phyloP scores from a whole-genome alignment of 30 jellyfish, hydroid and myxozoan genomes.

The Aurelia sp. region DNA sequence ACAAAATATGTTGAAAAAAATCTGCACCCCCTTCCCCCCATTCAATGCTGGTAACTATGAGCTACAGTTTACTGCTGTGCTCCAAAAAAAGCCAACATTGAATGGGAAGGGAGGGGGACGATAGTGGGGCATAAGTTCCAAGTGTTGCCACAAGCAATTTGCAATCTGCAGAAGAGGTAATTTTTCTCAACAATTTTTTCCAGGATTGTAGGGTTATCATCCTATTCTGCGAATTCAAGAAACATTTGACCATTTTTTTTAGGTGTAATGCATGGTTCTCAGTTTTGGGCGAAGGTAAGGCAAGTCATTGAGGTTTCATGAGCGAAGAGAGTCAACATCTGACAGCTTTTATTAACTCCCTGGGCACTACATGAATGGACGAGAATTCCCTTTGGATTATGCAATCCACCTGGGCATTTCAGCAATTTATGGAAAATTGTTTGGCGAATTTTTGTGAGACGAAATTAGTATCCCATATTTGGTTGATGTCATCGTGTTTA shows the following conservation, averaged over 20 bases:
- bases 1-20: no score
- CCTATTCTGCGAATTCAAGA: slow-evolving; percentile 47
- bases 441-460: slow-evolving; percentile 41
- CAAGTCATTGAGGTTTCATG: neutral
- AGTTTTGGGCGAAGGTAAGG: neutral
- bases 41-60: no score
- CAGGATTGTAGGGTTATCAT: no score
- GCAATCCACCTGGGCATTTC: slow-evolving; percentile 76
- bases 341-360: slow-evolving; percentile 68
- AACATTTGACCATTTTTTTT: slow-evolving; percentile 6
- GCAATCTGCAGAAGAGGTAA: no score
- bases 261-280: slow-evolving; percentile 55
- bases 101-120: no score
- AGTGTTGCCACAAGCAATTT: no score
- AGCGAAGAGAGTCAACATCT: slow-evolving; percentile 45
- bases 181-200: no score
- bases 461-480: slow-evolving; percentile 30
- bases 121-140: no score
- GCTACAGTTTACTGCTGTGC: no score
- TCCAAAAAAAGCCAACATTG: no score
- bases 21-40: no score
- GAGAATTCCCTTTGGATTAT: slow-evolving; percentile 59
- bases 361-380: slow-evolving; percentile 75
- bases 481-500: no score
- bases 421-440: slow-evolving; percentile 57